phyloP scores from a whole-genome alignment of 2,797 vertebrate species.

The Eospalax fontanierii region DNA sequence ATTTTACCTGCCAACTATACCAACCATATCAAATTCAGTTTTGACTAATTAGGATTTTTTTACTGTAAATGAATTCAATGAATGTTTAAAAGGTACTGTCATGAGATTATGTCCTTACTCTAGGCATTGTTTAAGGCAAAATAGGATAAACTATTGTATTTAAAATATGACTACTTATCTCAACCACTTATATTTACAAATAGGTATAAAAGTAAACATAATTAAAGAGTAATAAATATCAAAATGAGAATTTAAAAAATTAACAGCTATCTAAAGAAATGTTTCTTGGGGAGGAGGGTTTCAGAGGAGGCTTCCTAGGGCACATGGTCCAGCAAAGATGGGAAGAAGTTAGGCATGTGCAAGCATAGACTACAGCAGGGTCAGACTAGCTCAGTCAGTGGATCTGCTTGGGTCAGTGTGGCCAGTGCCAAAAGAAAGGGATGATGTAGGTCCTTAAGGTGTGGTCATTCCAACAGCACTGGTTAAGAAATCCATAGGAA shows the following conservation, averaged over 20 bases:
- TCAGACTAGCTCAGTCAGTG: background rate
- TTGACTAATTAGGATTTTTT: background rate
- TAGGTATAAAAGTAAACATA: constrained; percentile 4
- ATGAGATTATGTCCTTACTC: background rate
- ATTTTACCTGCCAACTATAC: background rate
- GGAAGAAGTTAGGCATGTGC: too few species aligned
- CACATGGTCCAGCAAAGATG: background rate
- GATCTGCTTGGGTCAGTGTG: background rate
- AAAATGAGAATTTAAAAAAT: background rate
- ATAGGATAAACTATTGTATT: background rate
- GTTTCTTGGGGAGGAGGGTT: background rate
- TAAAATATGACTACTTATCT: background rate
- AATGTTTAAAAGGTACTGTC: background rate
- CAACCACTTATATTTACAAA: background rate
- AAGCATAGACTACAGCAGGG: background rate
- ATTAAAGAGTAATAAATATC: background rate
- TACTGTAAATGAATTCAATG: constrained; percentile 27
- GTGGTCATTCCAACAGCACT: background rate
- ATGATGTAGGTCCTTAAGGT: background rate
- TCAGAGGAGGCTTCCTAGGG: too few species aligned
- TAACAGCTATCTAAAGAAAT: background rate
- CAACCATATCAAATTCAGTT: constrained; percentile 22
- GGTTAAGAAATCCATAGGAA: background rate
- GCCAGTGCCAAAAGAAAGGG: background rate
- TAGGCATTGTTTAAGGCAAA: constrained; percentile 2